phyloP scores from a whole-genome alignment of 2,797 vertebrate species.

The Dicrostonyx torquatus region DNA sequence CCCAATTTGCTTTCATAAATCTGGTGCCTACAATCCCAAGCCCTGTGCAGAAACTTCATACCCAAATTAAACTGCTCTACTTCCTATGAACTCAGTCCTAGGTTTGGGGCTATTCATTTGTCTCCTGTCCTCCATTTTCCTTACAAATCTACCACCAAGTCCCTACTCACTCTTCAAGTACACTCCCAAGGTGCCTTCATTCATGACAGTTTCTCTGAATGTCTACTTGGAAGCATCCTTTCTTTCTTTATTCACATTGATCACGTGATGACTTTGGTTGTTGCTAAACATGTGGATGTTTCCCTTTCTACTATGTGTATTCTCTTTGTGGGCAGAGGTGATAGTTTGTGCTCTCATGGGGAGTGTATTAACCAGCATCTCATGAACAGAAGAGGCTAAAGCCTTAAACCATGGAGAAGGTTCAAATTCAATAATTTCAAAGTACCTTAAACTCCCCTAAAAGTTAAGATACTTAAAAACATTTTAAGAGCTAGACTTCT shows the following conservation, averaged over 20 bases:
- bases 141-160: not conserved
- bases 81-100: not conserved
- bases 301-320: not conserved
- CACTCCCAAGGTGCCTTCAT: not conserved
- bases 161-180: not conserved
- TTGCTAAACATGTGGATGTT: not conserved
- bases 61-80: not conserved
- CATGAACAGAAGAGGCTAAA: not conserved
- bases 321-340: not conserved
- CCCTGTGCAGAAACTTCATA: not conserved
- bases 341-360: not conserved
- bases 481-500: conserved; percentile 16
- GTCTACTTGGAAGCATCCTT: not conserved
- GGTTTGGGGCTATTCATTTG: not conserved
- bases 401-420: not conserved
- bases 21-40: not conserved
- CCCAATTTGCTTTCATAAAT: not conserved
- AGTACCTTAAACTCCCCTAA: not conserved
- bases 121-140: not conserved
- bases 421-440: conserved; percentile 45
- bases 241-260: not conserved
- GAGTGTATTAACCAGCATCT: not conserved
- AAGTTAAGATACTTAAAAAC: conserved; percentile 34
- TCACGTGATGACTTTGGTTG: not conserved
- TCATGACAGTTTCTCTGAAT: not conserved